Percentiles rank a stretch among this genome's conserved stretches.
These are phyloP conservation scores for Bos javanicus DNA, from an alignment of 2,113 vertebrate genomes.

Conservation along the genomic window DNA sequence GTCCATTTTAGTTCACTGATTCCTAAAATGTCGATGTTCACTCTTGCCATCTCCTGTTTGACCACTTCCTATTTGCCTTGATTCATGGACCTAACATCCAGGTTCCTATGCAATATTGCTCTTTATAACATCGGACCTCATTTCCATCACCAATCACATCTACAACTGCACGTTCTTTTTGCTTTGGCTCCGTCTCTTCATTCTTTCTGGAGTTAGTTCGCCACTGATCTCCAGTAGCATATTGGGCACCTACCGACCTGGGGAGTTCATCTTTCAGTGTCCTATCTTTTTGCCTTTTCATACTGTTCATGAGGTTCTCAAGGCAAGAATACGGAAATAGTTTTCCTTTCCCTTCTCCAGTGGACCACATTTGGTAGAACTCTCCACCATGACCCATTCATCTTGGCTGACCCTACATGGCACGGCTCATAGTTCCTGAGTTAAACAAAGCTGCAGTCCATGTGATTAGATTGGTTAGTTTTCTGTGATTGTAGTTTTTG, in stretches of 20 bases:
- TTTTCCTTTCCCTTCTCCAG: not conserved
- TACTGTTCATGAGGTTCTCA: not conserved
- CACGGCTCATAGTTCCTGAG: not conserved
- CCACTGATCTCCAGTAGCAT: not conserved
- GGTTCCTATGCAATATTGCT: not conserved
- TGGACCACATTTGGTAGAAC: not conserved
- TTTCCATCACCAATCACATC: not conserved
- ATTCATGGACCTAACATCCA: not conserved
- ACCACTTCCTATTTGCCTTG: not conserved
- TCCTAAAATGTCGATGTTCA: not conserved
- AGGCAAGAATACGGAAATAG: not conserved
- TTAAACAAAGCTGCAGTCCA: not conserved
- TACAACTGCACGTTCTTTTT: not conserved
- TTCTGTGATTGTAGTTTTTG: not conserved
- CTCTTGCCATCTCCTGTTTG: not conserved
- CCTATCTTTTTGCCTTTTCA: not conserved
- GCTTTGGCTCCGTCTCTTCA: not conserved
- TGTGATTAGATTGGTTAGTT: not conserved
- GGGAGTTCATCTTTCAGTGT: not conserved
- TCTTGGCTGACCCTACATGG: not conserved
- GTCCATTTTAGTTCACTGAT: not conserved
- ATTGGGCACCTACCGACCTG: not conserved
- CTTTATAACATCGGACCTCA: accelerated
- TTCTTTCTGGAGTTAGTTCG: not conserved
- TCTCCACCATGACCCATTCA: not conserved